These are phyloP conservation scores for Nomada hirtipes DNA, from an alignment of 2,888 invertebrate genomes.

Conservation along the genomic window DNA sequence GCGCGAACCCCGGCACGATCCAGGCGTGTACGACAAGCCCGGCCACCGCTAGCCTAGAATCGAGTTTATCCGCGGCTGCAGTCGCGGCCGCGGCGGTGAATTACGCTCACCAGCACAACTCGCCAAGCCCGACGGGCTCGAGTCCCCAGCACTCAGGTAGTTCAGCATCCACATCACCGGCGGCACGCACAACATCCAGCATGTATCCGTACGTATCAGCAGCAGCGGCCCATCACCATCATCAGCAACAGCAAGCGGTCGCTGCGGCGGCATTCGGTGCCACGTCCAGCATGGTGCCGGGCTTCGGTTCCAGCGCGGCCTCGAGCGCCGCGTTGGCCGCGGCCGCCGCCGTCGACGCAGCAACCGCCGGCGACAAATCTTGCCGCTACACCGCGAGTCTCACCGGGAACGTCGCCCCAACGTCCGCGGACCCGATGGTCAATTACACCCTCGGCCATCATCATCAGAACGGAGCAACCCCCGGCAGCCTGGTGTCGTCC, in stretches of 20 bases:
- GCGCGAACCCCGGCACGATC: conserved; percentile 91
- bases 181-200: conserved; percentile 88
- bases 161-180: conserved; percentile 88
- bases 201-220: conserved; percentile 97
- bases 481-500: conserved; percentile 81
- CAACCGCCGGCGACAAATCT: conserved; percentile 90
- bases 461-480: conserved; percentile 88
- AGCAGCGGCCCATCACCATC: conserved; percentile 88
- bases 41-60: conserved; percentile 88
- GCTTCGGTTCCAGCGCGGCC: conserved; percentile 86
- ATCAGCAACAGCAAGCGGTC: conserved; percentile 89
- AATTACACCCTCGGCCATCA: conserved; percentile 92
- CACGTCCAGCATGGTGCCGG: conserved; percentile 88
- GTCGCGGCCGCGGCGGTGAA: conserved; percentile 92
- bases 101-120: conserved; percentile 86
- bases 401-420: conserved; percentile 86
- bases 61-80: conserved; percentile 87
- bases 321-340: conserved; percentile 86
- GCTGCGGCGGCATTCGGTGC: conserved; percentile 88
- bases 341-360: conserved; percentile 89
- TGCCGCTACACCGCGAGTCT: conserved; percentile 91
- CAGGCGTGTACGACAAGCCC: conserved; percentile 87
- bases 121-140: conserved; percentile 88
- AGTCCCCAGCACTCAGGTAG: conserved; percentile 89
- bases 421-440: conserved; percentile 90